Conservation (phyloP, 2,113 vertebrate genomes). For the Maccullochella peelii region DNA sequence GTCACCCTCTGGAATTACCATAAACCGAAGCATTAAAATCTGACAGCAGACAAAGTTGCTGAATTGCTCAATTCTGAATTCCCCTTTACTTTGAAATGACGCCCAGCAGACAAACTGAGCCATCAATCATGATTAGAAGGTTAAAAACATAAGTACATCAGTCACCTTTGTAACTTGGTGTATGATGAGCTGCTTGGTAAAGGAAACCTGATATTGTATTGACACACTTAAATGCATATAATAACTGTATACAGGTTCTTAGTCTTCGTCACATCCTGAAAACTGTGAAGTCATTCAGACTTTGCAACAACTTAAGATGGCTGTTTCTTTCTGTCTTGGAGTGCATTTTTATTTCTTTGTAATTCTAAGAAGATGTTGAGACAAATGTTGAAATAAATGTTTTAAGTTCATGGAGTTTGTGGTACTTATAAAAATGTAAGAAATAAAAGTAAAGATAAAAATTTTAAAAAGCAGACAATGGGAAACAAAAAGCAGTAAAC, state of each 20-base stretch:
- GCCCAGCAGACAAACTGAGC: conserved; percentile 12
- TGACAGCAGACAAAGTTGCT: conserved; percentile 38
- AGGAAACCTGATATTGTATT: conserved; percentile 36
- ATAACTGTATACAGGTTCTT: conserved; percentile 36
- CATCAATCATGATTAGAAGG: not conserved
- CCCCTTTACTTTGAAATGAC: conserved; percentile 21
- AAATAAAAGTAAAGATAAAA: not conserved
- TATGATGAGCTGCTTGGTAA: conserved; percentile 4
- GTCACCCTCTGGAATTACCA: conserved; percentile 3
- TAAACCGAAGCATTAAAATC: not conserved
- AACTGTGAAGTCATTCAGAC: conserved; percentile 14
- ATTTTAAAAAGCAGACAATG: not conserved
- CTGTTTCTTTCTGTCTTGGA: conserved; percentile 3
- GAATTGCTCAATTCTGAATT: conserved; percentile 1
- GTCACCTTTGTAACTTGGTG: conserved; percentile 9
- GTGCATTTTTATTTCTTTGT: not conserved
- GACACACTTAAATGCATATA: conserved; percentile 21
- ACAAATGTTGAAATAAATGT: not conserved
- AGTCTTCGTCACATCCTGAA: conserved; percentile 45
- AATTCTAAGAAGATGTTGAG: not conserved
- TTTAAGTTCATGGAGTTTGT: not conserved
- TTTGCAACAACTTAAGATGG: conserved; percentile 10
- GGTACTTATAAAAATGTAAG: not conserved
- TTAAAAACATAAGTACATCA: conserved; percentile 7
- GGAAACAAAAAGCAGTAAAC: not conserved